A percentile compares a stretch with the other conserved stretches of the same genome.
Evolutionary conservation across 2,797 vertebrate genomes (phyloP).

Genomic region (Macropodus opercularis): DNA sequence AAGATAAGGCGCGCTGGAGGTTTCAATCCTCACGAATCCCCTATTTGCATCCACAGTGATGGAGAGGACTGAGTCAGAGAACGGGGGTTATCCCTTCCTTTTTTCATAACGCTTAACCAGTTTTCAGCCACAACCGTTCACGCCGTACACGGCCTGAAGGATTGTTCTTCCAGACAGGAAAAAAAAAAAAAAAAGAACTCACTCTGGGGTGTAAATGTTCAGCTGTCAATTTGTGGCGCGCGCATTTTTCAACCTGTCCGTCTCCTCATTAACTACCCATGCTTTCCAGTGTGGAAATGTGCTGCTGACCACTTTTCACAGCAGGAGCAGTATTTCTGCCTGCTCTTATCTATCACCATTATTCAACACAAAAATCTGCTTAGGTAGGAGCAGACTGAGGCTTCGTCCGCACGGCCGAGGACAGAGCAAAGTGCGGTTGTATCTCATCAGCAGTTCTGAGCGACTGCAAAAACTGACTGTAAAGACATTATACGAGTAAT

Average conservation of each 20-base stretch:
- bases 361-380: conserved; percentile 61
- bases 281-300: conserved; percentile 24
- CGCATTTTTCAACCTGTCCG: conserved; percentile 17
- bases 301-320: conserved; percentile 36
- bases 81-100: conserved; percentile 23
- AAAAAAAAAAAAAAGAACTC: conserved; percentile 11
- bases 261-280: conserved; percentile 42
- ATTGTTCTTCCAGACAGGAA: conserved; percentile 1
- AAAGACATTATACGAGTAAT: conserved; percentile 46
- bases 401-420: conserved; percentile 30
- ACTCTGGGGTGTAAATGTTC: conserved; percentile 17
- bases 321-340: conserved; percentile 36
- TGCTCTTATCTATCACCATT: conserved; percentile 40
- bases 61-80: conserved; percentile 36
- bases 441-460: conserved; percentile 70
- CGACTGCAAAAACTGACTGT: conserved; percentile 29
- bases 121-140: conserved; percentile 7
- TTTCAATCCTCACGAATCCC: conserved; percentile 44
- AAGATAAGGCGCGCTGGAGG: conserved; percentile 46
- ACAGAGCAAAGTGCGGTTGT: conserved; percentile 38
- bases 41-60: conserved; percentile 49
- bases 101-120: conserved; percentile 11
- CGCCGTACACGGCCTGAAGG: conserved; percentile 13
- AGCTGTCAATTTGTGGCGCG: conserved; percentile 28
- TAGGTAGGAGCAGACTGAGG: conserved; percentile 45